phyloP scores from a whole-genome alignment of 2,888 invertebrate species.

The Psylliodes chrysocephalus region DNA sequence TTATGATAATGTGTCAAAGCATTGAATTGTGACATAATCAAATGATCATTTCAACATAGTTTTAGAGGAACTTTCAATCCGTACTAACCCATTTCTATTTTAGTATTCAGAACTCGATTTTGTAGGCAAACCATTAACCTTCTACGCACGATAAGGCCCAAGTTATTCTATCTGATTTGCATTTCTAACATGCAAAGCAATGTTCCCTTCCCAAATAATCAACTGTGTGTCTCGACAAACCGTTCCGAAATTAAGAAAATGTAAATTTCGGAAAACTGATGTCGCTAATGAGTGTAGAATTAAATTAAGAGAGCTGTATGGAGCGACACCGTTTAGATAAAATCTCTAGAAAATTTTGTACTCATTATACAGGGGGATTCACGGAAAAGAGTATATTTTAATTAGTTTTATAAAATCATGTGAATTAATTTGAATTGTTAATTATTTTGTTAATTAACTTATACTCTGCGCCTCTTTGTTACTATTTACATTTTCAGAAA shows the following conservation, averaged over 20 bases:
- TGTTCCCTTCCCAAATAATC: slow-evolving; percentile 18
- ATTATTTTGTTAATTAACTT: too few species aligned
- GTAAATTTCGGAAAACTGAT: slow-evolving; percentile 24
- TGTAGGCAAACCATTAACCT: slow-evolving; percentile 24
- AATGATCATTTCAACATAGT: background rate
- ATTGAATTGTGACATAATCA: background rate
- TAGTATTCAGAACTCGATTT: slow-evolving; percentile 27
- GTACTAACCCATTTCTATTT: background rate
- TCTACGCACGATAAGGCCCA: slow-evolving; percentile 21
- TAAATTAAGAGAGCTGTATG: background rate
- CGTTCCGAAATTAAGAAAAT: slow-evolving; percentile 26
- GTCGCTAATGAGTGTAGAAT: slow-evolving; percentile 18
- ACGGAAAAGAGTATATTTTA: too few species aligned
- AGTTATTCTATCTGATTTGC: slow-evolving; percentile 35
- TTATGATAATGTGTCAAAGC: too few species aligned
- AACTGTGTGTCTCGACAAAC: slow-evolving; percentile 25
- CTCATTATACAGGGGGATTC: too few species aligned
- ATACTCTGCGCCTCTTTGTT: too few species aligned
- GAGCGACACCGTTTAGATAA: background rate
- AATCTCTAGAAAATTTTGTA: background rate
- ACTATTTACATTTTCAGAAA: too few species aligned
- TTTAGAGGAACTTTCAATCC: background rate
- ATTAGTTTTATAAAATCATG: too few species aligned
- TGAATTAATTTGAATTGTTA: too few species aligned
- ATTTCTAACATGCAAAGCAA: slow-evolving; percentile 27